Base-by-base conservation (phyloP, 2,113 vertebrate genomes). In the Rallus limicola region DNA sequence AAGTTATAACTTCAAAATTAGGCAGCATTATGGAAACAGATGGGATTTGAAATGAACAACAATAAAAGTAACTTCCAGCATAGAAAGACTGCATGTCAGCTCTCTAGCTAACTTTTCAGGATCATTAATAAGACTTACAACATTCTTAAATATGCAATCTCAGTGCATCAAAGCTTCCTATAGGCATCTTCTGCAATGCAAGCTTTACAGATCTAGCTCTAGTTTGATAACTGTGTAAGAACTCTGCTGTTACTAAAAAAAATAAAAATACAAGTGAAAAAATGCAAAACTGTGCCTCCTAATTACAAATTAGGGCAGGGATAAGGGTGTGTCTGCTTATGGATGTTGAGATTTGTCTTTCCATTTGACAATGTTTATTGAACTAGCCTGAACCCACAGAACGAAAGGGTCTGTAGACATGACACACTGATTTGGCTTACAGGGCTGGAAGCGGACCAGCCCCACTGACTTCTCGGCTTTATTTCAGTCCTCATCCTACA, bases 41-140 rank as follows among this genome's bases (percentile, higher is more conserved):
- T 96, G 97, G 95, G 86, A 81, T 93, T 94, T 95, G 74, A 97
- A 97, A 97, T 97, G 87, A 97, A 80, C 84, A 96, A 88, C 93
- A 97, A 95, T 96, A 95, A 96, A 97, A 80, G 93, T 95, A 94
- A 96, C 82, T 95, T 97, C 89, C 96, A 94, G 72, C 91, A 94
- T 72, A 82, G 93, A 94, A 96, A 93, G 89, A 67, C 92, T 96
- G 74, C 82, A 69, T 93, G 91, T 82, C 36, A 82, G 65, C 86
- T 96, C 79, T 94, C 81, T 59, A 88, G 69, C 72, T 92, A 96
- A 96, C 65, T 95, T 94, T 82, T 86, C 80, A 84, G 29, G 44
- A 77, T 87, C 83, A 74, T 96, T 92, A 92, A 93, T 96, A 96
- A 94, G 91, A 97, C 94, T 95, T 96, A 96, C 63, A 95, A 21